phyloP scores from a whole-genome alignment of 30 jellyfish, hydroid and myxozoan genomes.

The Calvadosia cruxmelitensis region DNA sequence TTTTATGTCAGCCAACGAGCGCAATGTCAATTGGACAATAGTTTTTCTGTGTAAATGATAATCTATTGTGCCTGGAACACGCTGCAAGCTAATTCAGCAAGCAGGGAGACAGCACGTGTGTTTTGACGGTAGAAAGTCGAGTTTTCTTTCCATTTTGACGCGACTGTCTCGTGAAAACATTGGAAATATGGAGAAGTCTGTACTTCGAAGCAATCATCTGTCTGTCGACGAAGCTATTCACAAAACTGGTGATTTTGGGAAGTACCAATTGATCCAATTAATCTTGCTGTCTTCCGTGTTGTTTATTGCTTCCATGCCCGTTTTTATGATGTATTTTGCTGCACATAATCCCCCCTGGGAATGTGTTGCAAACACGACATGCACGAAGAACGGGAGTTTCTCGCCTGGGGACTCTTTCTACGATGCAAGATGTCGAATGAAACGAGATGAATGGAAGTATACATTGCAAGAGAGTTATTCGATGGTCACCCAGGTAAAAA shows the following conservation, averaged over 20 bases:
- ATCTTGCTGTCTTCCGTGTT: constrained; percentile 42
- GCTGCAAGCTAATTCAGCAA: no score
- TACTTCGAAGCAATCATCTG: no score
- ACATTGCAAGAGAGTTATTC: constrained; percentile 21
- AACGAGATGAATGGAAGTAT: constrained; percentile 54
- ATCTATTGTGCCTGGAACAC: no score
- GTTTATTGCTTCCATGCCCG: constrained; percentile 51
- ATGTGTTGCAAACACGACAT: constrained; percentile 56
- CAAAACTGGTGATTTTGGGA: constrained; percentile 73
- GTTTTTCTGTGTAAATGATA: no score
- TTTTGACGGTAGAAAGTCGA: no score
- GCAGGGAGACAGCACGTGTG: no score
- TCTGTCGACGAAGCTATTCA: constrained; percentile 60
- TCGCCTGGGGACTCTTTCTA: constrained; percentile 4
- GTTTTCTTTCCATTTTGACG: no score
- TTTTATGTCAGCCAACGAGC: no score
- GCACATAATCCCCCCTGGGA: constrained; percentile 68
- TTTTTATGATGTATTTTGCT: constrained; percentile 49
- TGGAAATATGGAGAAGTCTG: no score
- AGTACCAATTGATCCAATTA: constrained; percentile 56
- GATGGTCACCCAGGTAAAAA: constrained; percentile 60
- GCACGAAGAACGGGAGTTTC: constrained; percentile 40
- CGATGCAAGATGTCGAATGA: constrained; percentile 25
- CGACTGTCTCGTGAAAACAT: no score
- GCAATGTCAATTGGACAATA: no score